Base-by-base conservation (phyloP, 2,888 invertebrate genomes). In the Pocota personata region DNA sequence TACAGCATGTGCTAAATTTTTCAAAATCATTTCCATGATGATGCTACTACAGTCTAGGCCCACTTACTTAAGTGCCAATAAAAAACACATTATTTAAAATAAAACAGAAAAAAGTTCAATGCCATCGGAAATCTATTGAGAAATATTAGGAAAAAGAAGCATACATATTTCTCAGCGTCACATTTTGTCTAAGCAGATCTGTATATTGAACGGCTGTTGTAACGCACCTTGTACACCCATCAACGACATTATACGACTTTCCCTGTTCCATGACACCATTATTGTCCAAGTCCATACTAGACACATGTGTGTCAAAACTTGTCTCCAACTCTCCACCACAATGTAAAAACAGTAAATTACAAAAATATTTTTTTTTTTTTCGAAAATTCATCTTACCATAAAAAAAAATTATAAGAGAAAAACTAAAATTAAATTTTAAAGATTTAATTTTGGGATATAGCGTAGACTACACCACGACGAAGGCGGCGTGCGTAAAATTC, bases 361-460 rank as follows among this genome's bases (percentile, higher is more conserved):
- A 40, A 57, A 16, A 43, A 58, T 58, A 62, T 4, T n/a, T n/a
- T n/a, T n/a, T n/a, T n/a, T n/a, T n/a, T n/a, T n/a, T n/a, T n/a
- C n/a, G 5, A 40, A 40, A 14, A 40, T 40, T 14, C 40, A 40
- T 40, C 14, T 37, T 37, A 14, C 14, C 6, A n/a, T 43, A 66
- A 79, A 75, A 79, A 75, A 24, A 24, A 24, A 58, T n/a, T 40
- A 55, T 24, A 30, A 69, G 52, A 75, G 50, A 66, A 55, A 43
- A 79, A 75, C 58, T 71, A 79, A 84, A 79, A 50, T 84, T 79
- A 75, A 64, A 79, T 76, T 58, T 57, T 7, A 30, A 58, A 75
- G 55, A 69, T 75, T 55, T 69, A 83, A 84, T 66, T 84, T 80
- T 80, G 21, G 52, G 69, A 40, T 52, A 66, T 52, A 79, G 73